Conservation (phyloP, 1,140 invertebrate genomes). For the Caerostris darwini region DNA sequence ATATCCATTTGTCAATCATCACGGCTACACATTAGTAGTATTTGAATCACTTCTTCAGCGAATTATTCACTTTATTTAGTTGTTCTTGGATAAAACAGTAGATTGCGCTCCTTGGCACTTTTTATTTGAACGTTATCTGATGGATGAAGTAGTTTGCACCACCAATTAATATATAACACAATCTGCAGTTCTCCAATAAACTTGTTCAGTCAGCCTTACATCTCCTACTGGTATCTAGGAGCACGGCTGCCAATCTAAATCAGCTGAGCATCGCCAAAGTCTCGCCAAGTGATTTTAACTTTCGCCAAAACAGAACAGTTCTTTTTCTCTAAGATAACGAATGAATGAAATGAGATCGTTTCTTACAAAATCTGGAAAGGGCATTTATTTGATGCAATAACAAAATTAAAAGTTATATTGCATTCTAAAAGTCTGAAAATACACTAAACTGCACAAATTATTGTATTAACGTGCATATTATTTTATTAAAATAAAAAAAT, state of each 20-base stretch:
- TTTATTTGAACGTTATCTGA: background rate
- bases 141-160: background rate
- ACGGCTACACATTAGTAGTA: background rate
- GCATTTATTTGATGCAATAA: too few species aligned
- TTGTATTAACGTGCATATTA: too few species aligned
- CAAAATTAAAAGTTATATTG: too few species aligned
- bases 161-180: slow-evolving; percentile 5
- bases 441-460: too few species aligned
- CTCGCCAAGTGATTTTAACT: slow-evolving; percentile 5
- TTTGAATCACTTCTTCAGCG: background rate
- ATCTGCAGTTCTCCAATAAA: background rate
- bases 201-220: background rate
- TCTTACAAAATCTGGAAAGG: too few species aligned
- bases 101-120: background rate
- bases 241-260: slow-evolving; percentile 48
- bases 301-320: slow-evolving; percentile 39
- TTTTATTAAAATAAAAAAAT: too few species aligned
- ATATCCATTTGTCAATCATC: slow-evolving; percentile 16
- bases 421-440: too few species aligned
- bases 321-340: background rate
- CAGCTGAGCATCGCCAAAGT: slow-evolving; percentile 52
- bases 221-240: slow-evolving; percentile 48
- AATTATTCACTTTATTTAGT: background rate
- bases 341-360: background rate
- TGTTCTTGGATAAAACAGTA: background rate